A percentile compares a stretch with the other conserved stretches of the same genome.
Evolutionary conservation across 2,113 vertebrate species (phyloP).

Genomic region (Halichoeres trimaculatus): DNA sequence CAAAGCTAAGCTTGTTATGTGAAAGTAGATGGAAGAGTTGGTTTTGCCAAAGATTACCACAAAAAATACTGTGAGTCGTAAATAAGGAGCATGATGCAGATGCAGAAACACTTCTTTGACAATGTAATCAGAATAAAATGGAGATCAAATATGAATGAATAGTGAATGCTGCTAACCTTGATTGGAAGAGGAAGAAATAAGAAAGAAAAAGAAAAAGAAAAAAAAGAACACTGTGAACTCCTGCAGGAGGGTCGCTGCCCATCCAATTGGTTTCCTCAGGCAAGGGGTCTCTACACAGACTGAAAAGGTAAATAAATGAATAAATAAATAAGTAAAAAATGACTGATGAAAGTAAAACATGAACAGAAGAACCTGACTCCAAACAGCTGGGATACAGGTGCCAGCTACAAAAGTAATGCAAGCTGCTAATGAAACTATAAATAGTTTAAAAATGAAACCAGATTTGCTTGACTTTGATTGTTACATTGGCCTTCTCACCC

Average conservation of each 20-base stretch:
- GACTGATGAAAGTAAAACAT: neutral
- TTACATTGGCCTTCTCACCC: constrained; percentile 16
- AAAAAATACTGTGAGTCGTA: neutral
- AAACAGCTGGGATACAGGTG: neutral
- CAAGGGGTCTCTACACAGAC: neutral
- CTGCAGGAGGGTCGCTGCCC: neutral
- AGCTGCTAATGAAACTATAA: neutral
- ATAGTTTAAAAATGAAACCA: neutral
- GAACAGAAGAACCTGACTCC: neutral
- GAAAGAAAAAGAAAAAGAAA: neutral
- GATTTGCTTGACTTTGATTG: constrained; percentile 21
- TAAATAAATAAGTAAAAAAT: too few species aligned
- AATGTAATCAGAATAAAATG: neutral
- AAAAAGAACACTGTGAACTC: too few species aligned
- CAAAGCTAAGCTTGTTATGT: neutral
- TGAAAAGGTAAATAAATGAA: too few species aligned
- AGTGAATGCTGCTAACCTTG: neutral
- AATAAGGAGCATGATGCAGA: neutral
- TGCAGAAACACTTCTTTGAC: neutral
- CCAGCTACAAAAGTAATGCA: neutral
- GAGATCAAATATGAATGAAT: neutral
- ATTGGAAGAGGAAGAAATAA: neutral
- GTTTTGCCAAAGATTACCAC: neutral
- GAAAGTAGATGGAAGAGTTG: neutral
- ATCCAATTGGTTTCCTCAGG: constrained; percentile 14